Conservation (phyloP, 2,113 vertebrate species). For the Sminthopsis crassicaudata region DNA sequence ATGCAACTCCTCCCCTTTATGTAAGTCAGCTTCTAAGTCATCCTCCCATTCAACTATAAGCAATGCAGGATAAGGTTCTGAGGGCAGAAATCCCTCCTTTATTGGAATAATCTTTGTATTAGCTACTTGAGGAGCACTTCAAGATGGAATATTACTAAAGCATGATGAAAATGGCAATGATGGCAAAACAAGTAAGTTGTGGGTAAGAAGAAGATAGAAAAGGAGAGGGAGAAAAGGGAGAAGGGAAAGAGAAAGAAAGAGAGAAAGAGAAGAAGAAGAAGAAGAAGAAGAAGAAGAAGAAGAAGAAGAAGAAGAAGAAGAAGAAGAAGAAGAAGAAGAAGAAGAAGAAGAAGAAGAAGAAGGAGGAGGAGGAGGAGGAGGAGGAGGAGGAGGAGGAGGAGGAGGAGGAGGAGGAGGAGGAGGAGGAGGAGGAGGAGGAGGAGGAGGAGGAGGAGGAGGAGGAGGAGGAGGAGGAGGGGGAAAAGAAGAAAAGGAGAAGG, state of each 20-base stretch:
- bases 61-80: background rate
- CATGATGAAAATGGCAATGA: background rate
- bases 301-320: background rate
- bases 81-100: background rate
- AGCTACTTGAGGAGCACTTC: fast-evolving
- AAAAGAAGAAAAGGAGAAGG: background rate
- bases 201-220: background rate
- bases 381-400: background rate
- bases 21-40: background rate
- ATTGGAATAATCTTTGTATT: background rate
- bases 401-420: too few species aligned
- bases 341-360: background rate
- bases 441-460: background rate
- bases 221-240: background rate
- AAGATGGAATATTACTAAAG: background rate
- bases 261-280: background rate
- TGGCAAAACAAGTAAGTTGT: background rate
- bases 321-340: background rate
- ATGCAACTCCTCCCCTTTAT: background rate
- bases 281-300: background rate
- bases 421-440: background rate
- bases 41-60: background rate
- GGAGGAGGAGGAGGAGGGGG: too few species aligned
- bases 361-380: background rate
- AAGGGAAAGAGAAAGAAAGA: background rate